A percentile compares a stretch with the other conserved stretches of the same genome.
Conservation (phyloP, 2,113 vertebrate species). For the Atrichornis clamosus region DNA sequence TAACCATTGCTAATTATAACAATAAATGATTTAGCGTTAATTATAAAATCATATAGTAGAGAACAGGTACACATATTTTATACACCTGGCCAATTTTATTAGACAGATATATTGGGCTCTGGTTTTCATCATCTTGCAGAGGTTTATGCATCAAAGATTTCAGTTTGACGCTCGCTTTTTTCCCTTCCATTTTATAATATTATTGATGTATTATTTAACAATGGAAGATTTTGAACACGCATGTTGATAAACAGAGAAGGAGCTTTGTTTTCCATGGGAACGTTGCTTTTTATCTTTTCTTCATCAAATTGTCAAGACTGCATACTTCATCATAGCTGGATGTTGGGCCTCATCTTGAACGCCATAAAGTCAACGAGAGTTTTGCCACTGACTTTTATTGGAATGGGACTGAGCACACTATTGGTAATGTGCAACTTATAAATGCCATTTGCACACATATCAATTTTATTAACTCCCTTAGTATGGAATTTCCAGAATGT, state of each 20-base stretch:
- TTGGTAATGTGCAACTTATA: constrained; percentile 52
- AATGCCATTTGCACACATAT: constrained; percentile 60
- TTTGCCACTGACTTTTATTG: constrained; percentile 49
- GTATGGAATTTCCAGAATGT: constrained; percentile 43
- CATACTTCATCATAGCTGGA: constrained; percentile 20
- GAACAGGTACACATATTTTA: neutral
- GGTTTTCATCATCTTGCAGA: constrained; percentile 11
- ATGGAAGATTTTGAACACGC: constrained; percentile 9
- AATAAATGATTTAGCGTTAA: neutral
- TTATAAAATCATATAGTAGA: neutral
- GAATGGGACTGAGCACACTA: neutral
- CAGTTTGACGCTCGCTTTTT: neutral
- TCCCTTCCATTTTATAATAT: neutral
- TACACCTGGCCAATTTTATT: constrained; percentile 24
- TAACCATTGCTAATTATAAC: neutral
- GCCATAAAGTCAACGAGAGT: neutral
- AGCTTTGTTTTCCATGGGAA: constrained; percentile 44
- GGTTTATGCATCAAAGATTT: constrained; percentile 46
- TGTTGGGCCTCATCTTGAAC: neutral
- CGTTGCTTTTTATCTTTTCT: constrained; percentile 51
- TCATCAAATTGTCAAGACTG: neutral
- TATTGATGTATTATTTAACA: constrained; percentile 70
- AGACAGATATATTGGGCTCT: constrained; percentile 9
- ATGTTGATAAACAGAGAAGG: constrained; percentile 50
- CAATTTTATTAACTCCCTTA: constrained; percentile 66